phyloP scores from a whole-genome alignment of 2,888 invertebrate genomes.

The Odiellus spinosus region DNA sequence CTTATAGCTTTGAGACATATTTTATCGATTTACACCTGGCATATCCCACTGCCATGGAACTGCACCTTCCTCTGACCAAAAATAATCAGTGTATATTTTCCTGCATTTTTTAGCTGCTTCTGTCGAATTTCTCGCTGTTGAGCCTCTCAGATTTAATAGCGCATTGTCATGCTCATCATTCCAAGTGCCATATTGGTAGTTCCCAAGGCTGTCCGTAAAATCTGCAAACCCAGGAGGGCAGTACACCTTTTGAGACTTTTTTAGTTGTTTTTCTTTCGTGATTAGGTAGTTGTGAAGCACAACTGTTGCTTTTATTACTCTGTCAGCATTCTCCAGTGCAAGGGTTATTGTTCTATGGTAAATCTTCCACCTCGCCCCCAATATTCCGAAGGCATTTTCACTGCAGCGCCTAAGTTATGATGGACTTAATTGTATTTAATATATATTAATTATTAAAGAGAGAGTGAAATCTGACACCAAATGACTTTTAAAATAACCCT shows the following conservation, averaged over 20 bases:
- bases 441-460: no score
- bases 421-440: no score
- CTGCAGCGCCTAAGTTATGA: not conserved
- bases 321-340: constrained; percentile 4
- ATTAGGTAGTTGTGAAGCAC: constrained; percentile 8
- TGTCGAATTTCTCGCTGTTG: not conserved
- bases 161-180: not conserved
- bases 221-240: no score
- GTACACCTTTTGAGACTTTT: no score
- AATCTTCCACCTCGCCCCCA: constrained; percentile 4
- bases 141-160: not conserved
- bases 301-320: constrained; percentile 5
- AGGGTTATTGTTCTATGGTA: constrained; percentile 3
- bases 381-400: constrained; percentile 8
- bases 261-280: not conserved
- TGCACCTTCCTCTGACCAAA: not conserved
- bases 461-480: no score
- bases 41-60: constrained; percentile 1
- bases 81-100: not conserved
- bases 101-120: not conserved
- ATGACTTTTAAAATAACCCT: no score
- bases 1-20: no score
- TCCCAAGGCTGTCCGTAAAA: not conserved
- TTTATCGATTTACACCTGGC: not conserved
- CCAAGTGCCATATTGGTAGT: not conserved